These are phyloP conservation scores for Epinotia nisella DNA, from an alignment of 2,888 invertebrate genomes.

Conservation along the genomic window DNA sequence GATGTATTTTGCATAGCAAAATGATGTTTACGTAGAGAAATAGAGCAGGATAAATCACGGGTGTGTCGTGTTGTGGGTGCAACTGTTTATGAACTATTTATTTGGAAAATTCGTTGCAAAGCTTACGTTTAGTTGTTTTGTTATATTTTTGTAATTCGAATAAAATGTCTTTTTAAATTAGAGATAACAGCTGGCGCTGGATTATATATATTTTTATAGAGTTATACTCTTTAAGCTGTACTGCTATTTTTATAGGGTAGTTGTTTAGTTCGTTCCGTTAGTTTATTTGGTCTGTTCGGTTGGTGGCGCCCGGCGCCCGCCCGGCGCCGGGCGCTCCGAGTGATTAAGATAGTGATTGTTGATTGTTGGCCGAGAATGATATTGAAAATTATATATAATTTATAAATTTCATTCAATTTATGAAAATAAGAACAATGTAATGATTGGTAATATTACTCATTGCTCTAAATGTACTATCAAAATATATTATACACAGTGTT, in stretches of 20 bases:
- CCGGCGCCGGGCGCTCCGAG: conserved; percentile 55
- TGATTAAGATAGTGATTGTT: conserved; percentile 81
- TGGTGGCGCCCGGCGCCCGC: conserved; percentile 45
- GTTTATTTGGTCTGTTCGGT: conserved; percentile 53
- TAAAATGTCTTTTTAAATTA: conserved; percentile 73
- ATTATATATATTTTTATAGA: conserved; percentile 83
- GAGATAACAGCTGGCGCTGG: conserved; percentile 78
- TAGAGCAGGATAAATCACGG: conserved; percentile 66
- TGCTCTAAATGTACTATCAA: conserved; percentile 86
- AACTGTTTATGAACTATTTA: conserved; percentile 52
- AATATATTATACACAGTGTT: conserved; percentile 86
- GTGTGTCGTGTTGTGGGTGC: conserved; percentile 64
- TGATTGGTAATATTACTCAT: conserved; percentile 85
- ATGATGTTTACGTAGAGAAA: conserved; percentile 75
- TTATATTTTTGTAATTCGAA: conserved; percentile 75
- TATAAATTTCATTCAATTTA: conserved; percentile 83
- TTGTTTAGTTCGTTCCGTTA: conserved; percentile 66
- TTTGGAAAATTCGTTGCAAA: conserved; percentile 56
- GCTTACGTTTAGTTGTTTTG: conserved; percentile 60
- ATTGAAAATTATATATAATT: conserved; percentile 80
- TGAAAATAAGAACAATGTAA: conserved; percentile 83
- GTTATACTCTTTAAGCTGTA: conserved; percentile 80
- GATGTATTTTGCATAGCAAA: conserved; percentile 84
- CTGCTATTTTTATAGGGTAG: conserved; percentile 83
- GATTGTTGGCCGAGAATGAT: conserved; percentile 81